Evolutionary conservation across 2,888 invertebrate genomes (phyloP), one percentile per base, ranked within the genome.

Genomic region (Tetragonisca angustula): DNA sequence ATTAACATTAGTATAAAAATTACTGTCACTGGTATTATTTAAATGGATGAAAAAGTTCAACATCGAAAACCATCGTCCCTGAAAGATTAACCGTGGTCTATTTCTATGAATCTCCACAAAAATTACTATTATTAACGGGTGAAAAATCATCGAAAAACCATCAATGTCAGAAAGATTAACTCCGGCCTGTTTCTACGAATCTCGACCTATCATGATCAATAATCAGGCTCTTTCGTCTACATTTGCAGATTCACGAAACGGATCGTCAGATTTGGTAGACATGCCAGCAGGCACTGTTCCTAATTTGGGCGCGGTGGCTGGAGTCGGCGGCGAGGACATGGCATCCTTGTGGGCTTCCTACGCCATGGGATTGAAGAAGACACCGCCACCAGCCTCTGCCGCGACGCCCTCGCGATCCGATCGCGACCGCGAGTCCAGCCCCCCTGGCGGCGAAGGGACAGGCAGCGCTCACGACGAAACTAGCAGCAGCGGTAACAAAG

Each of bases 281-380:
- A 88, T 94, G 86, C 92, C 93, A 52, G 86, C 92, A 24, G 92
- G 92, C 13, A 95, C 95, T 56, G 94, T 95, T 64, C 95, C 95
- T 54, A 95, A 95, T 91, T 90, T 95, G 85, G 95, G 95, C 24
- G 92, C 94, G 24, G 94, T 95, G 62, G 94, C 95, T 62, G 95
- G 95, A 21, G 96, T 96, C 17, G 94, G 94, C n/a, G 95, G 95
- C 59, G 97, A 97, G 94, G 97, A 97, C 93, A 97, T 97, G 96
- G 97, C 97, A 3, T 97, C 97, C 56, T 95, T 97, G n/a, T 98
- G 98, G 98, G 97, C 97, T 9, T 97, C 97, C 83, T 98, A 97
- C 94, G 97, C 97, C 1, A 95, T 97, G 92, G 97, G 97, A 2
- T 95, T 97, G 72, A 97, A 97, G 90, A 96, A 95, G 88, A 94